Evolutionary conservation across 2,113 vertebrate species (phyloP).

Genomic region (Tor tambroides): DNA sequence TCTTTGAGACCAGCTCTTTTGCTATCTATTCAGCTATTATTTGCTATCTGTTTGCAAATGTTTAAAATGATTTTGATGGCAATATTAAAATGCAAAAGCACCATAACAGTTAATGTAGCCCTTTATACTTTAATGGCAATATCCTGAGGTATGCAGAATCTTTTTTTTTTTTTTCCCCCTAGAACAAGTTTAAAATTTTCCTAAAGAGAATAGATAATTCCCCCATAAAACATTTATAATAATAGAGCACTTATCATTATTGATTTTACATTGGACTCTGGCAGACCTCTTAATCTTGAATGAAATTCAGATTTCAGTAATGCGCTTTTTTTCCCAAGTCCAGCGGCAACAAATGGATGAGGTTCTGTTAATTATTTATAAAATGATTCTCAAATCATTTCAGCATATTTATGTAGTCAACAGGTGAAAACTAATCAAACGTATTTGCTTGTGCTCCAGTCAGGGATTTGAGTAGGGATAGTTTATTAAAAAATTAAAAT

Average conservation of each 20-base stretch:
- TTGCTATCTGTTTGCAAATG: background rate
- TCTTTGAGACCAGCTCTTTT: background rate
- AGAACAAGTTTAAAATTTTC: too few relatives aligned
- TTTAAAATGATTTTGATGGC: background rate
- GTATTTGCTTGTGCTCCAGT: background rate
- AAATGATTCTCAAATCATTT: background rate
- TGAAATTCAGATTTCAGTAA: too few relatives aligned
- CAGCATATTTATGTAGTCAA: background rate
- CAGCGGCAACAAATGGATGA: background rate
- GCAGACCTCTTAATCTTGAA: too few relatives aligned
- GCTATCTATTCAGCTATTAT: background rate
- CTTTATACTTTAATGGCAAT: background rate
- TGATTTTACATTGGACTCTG: too few relatives aligned
- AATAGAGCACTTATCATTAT: too few relatives aligned
- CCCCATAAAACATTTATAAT: too few relatives aligned
- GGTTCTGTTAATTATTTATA: too few relatives aligned
- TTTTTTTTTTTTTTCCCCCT: too few relatives aligned
- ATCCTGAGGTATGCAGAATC: background rate
- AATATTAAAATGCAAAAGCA: background rate
- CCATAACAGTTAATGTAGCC: background rate
- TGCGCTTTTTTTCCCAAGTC: background rate
- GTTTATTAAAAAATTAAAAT: too few relatives aligned
- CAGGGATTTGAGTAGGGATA: background rate
- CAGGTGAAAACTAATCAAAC: background rate
- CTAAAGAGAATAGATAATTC: too few relatives aligned